These are phyloP conservation scores for Carabus problematicus DNA, from an alignment of 2,888 invertebrate genomes.

Conservation along the genomic window DNA sequence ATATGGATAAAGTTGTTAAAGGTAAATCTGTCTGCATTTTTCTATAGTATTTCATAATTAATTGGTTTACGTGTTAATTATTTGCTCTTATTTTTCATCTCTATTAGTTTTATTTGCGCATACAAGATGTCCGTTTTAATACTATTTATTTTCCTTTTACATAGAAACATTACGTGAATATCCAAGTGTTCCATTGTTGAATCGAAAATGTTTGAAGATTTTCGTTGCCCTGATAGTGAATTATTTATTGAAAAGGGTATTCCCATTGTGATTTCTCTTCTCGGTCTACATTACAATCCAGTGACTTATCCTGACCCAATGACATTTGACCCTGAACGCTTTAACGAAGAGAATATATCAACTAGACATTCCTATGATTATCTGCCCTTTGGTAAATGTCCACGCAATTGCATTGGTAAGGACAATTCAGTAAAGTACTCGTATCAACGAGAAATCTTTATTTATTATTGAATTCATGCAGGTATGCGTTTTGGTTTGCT, in stretches of 20 bases:
- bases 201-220: slow-evolving; percentile 41
- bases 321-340: slow-evolving; percentile 25
- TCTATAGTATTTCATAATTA: too few species aligned
- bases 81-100: too few species aligned
- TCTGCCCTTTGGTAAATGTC: slow-evolving; percentile 23
- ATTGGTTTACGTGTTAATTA: too few species aligned
- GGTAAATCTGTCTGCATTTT: too few species aligned
- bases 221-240: slow-evolving; percentile 40
- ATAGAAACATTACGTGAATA: slow-evolving; percentile 47
- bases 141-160: too few species aligned
- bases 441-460: too few species aligned
- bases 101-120: too few species aligned
- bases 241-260: slow-evolving; percentile 34
- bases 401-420: slow-evolving; percentile 18
- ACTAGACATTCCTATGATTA: slow-evolving; percentile 11
- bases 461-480: slow-evolving; percentile 44
- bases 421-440: neutral
- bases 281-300: slow-evolving; percentile 52
- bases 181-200: slow-evolving; percentile 42
- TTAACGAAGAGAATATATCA: slow-evolving; percentile 15
- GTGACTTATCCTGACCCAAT: slow-evolving; percentile 24
- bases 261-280: slow-evolving; percentile 63
- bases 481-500: slow-evolving; percentile 62
- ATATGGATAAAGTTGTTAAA: slow-evolving; percentile 54
- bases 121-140: too few species aligned